Evolutionary conservation across 2,888 invertebrate genomes (phyloP), one percentile per base, ranked within the genome.

Genomic region (Cheilosia soror): DNA sequence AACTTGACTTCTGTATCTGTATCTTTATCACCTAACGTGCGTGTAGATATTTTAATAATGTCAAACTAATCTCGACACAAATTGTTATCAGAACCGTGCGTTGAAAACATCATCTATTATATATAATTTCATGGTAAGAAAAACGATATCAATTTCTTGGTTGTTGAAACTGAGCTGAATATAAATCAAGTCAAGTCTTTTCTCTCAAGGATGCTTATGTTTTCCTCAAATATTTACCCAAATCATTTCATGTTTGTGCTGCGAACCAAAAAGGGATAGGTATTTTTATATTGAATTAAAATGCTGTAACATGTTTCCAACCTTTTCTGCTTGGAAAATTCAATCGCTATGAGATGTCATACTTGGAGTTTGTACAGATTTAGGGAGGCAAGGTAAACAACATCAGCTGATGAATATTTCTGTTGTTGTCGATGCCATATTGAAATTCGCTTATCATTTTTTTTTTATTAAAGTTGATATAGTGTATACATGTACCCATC

Each of bases 1-100:
- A 40, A 40, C 25, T 25, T 37, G n/a, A 5, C 37, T 40, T 6
- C 40, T 3, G 40, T 3, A 13, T n/a, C n/a, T n/a, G n/a, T n/a
- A n/a, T n/a, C n/a, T n/a, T n/a, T n/a, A n/a, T 40, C 37, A 29
- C 15, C 20, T 11, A 47, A 31, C 31, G 6, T 15, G 31, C 44
- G 15, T n/a, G 44, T 62, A 47, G 4, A 15, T n/a, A 29, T 44
- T 29, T 27, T 44, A 25, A 29, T 13, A n/a, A 2, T 4, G 15
- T 11, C 44, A 33, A 49, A 33, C 33, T 49, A 37, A 63, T 37
- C 33, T 33, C 33, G 33, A 49, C 7, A 25, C 49, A 65, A 49
- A 65, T 65, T 65, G 65, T 25, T 49, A 51, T 37, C 65, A 33
- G 49, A 13, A 49, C 29, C 42, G 40, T 65, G 65, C 25, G 47